Evolutionary conservation across 2,888 invertebrate species (phyloP).

Genomic region (Aphidoletes aphidimyza): DNA sequence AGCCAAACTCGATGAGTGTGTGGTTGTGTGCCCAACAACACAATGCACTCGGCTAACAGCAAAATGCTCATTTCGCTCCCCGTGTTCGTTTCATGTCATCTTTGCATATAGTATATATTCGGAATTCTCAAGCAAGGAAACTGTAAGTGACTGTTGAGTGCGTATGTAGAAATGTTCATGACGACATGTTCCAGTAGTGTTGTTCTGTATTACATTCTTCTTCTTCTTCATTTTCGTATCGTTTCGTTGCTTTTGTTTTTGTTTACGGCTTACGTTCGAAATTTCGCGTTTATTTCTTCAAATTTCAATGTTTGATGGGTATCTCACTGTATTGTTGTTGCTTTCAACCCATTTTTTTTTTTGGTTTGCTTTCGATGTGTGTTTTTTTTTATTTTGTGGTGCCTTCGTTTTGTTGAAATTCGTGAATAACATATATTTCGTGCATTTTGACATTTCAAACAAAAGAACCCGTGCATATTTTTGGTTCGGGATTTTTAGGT

Average conservation of each 20-base stretch:
- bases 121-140: neutral
- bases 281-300: neutral
- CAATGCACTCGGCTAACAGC: neutral
- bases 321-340: neutral
- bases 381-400: neutral
- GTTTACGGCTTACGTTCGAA: neutral
- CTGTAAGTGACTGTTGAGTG: neutral
- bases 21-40: too few species aligned
- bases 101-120: too few species aligned
- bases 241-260: neutral
- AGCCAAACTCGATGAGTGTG: neutral
- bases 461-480: neutral
- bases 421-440: slow-evolving; percentile 19
- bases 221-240: neutral
- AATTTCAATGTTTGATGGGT: neutral
- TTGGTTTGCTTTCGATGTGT: neutral
- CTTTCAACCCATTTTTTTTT: neutral
- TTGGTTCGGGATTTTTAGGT: neutral
- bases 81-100: neutral
- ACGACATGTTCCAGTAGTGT: neutral
- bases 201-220: too few species aligned
- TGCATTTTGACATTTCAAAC: slow-evolving; percentile 31
- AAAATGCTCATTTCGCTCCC: neutral
- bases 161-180: slow-evolving; percentile 23
- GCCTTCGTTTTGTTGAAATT: slow-evolving; percentile 23